phyloP scores from a whole-genome alignment of 2,888 invertebrate species.

The Epistrophella euchroma region DNA sequence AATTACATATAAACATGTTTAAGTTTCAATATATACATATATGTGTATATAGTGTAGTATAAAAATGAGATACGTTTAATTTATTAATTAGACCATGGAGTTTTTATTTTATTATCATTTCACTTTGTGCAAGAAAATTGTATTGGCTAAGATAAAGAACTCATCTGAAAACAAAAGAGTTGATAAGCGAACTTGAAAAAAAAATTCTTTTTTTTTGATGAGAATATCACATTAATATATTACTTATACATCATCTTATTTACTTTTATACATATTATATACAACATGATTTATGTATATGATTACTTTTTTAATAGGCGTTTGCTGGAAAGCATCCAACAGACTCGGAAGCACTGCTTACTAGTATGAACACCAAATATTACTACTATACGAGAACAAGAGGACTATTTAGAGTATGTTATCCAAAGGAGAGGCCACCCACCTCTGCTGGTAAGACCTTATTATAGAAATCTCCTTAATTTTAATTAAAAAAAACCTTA shows the following conservation, averaged over 20 bases:
- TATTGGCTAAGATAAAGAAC: background rate
- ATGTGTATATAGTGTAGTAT: background rate
- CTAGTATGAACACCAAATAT: conserved; percentile 93
- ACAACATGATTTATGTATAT: too few relatives aligned
- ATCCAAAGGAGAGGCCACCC: conserved; percentile 95
- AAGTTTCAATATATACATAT: too few relatives aligned
- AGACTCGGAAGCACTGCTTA: conserved; percentile 89
- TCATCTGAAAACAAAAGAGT: too few relatives aligned
- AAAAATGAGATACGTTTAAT: background rate
- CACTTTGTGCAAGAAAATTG: background rate
- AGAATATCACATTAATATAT: too few relatives aligned
- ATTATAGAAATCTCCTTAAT: background rate
- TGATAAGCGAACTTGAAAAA: too few relatives aligned
- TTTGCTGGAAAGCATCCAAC: conserved; percentile 88
- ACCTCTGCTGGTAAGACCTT: conserved; percentile 86
- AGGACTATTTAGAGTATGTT: conserved; percentile 97
- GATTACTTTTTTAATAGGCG: conserved; percentile 85
- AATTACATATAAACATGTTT: too few relatives aligned
- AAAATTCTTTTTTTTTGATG: too few relatives aligned
- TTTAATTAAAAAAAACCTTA: background rate
- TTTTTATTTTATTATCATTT: background rate
- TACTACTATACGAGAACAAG: conserved; percentile 96
- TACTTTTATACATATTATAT: too few relatives aligned
- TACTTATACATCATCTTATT: too few relatives aligned
- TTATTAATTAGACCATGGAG: background rate